Conservation (phyloP, 2,113 vertebrate genomes). For the Lethenteron reissneri region DNA sequence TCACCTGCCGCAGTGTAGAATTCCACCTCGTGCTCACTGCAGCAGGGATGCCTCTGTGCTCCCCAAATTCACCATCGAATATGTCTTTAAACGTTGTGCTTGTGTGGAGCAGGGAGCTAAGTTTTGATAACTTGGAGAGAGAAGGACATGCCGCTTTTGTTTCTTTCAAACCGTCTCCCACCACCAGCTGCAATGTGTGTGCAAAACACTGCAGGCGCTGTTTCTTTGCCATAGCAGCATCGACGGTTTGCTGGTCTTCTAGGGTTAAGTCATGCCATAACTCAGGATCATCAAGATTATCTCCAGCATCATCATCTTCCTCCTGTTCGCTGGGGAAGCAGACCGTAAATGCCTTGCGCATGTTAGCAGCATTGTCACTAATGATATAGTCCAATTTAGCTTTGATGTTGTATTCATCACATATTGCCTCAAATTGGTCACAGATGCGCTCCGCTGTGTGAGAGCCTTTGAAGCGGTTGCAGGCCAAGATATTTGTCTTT, state of each 20-base stretch:
- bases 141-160: too few relatives aligned
- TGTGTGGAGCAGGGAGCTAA: constrained; percentile 10
- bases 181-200: too few relatives aligned
- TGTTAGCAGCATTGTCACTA: constrained; percentile 14
- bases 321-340: constrained; percentile 10
- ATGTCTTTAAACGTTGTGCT: constrained; percentile 3
- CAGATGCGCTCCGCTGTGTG: constrained; percentile 10
- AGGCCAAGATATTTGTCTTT: constrained; percentile 3
- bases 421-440: constrained; percentile 10
- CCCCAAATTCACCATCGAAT: too few relatives aligned
- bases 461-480: constrained; percentile 10
- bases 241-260: too few relatives aligned
- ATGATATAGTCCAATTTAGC: constrained; percentile 10
- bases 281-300: too few relatives aligned
- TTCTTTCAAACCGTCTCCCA: too few relatives aligned
- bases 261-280: too few relatives aligned
- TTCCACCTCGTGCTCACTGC: constrained; percentile 4
- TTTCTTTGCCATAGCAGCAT: too few relatives aligned
- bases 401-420: constrained; percentile 10
- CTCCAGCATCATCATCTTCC: too few relatives aligned
- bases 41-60: too few relatives aligned
- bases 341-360: constrained; percentile 12
- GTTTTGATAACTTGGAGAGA: constrained; percentile 8
- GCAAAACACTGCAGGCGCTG: too few relatives aligned
- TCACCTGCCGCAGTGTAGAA: too few relatives aligned